Conservation (phyloP, 2,113 vertebrate species). For the Pygoscelis adeliae region DNA sequence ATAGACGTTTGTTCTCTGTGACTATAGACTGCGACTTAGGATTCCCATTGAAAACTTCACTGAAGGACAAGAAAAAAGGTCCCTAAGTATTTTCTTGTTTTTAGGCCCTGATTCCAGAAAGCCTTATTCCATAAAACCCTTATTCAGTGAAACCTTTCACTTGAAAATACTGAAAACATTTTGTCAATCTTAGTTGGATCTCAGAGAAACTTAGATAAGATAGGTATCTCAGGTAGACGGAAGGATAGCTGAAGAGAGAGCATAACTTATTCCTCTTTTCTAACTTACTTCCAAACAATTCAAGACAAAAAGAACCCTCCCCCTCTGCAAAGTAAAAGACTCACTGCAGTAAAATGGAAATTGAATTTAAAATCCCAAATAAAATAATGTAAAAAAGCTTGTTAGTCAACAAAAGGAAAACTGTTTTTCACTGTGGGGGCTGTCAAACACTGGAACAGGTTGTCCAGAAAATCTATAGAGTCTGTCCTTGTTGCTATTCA, state of each 20-base stretch:
- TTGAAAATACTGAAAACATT: not conserved
- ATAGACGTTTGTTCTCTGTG: accelerated
- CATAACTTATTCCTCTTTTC: not conserved
- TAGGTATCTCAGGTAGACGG: not conserved
- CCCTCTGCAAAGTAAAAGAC: not conserved
- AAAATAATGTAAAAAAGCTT: not conserved
- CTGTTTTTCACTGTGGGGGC: accelerated
- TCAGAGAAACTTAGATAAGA: not conserved
- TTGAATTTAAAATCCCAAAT: not conserved
- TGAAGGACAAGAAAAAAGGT: not conserved
- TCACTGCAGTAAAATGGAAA: not conserved
- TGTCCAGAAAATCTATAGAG: not conserved
- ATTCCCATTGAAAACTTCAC: not conserved
- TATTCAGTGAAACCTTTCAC: not conserved
- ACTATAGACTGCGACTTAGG: not conserved
- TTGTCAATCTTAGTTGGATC: not conserved
- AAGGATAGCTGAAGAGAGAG: not conserved
- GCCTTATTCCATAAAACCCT: not conserved
- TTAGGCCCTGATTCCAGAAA: not conserved
- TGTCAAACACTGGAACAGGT: not conserved
- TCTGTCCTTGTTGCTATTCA: not conserved
- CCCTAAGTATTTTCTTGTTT: not conserved
- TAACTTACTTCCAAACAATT: not conserved
- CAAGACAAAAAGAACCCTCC: not conserved
- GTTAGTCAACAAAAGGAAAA: not conserved